Percentiles rank a stretch among this genome's conserved stretches.
Conservation (phyloP, 1,140 invertebrate genomes). For the Bombus soroeensis region DNA sequence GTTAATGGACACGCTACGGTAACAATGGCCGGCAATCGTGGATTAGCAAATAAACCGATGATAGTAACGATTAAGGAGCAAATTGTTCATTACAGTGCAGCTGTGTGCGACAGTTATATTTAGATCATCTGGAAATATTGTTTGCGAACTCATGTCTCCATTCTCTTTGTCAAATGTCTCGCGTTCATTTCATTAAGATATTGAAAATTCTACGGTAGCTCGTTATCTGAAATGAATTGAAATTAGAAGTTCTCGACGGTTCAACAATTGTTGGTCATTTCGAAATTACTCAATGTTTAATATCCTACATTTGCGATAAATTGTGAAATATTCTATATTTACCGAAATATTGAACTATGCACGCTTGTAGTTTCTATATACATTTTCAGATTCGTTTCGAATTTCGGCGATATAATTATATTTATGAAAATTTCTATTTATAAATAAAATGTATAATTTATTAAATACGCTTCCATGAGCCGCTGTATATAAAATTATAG, state of each 20-base stretch:
- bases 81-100: constrained; percentile 40
- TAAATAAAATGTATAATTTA: too few relatives aligned
- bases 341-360: too few relatives aligned
- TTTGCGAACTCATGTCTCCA: neutral
- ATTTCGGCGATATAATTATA: too few relatives aligned
- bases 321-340: too few relatives aligned
- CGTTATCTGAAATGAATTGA: neutral
- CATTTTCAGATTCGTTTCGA: too few relatives aligned
- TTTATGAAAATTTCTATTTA: too few relatives aligned
- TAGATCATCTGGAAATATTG: neutral
- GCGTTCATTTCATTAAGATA: neutral
- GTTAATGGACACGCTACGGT: neutral
- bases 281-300: neutral
- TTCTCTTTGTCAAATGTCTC: neutral
- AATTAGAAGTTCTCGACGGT: neutral
- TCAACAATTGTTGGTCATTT: neutral
- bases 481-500: too few relatives aligned
- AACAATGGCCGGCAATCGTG: neutral
- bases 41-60: constrained; percentile 23
- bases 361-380: too few relatives aligned
- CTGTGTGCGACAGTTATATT: constrained; percentile 36
- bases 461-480: too few relatives aligned
- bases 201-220: neutral
- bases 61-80: constrained; percentile 45
- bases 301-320: neutral